Evolutionary conservation across 2,113 vertebrate genomes (phyloP).

Genomic region (Anarrhichthys ocellatus): DNA sequence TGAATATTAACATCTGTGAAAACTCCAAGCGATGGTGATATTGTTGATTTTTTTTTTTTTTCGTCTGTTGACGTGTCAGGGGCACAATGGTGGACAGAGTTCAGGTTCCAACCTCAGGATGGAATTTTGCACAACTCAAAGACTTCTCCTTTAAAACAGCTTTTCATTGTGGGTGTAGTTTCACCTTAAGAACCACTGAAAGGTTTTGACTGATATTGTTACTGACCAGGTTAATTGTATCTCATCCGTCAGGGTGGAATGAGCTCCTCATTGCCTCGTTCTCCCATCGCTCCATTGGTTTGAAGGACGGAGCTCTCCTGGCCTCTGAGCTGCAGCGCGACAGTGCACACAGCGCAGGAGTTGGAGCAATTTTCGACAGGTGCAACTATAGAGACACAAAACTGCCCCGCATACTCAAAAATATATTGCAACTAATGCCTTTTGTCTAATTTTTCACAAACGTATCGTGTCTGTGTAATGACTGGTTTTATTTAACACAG

Average conservation of each 20-base stretch:
- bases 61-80: neutral
- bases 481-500: constrained; percentile 60
- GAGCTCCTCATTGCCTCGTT: constrained; percentile 94
- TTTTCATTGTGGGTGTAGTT: neutral
- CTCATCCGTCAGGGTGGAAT: constrained; percentile 87
- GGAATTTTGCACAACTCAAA: neutral
- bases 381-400: constrained; percentile 45
- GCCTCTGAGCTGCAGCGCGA: constrained; percentile 92
- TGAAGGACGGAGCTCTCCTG: constrained; percentile 91
- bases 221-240: neutral
- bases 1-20: neutral
- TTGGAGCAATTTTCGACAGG: constrained; percentile 94
- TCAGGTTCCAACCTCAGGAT: neutral
- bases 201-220: neutral
- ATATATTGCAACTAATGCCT: neutral
- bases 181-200: neutral
- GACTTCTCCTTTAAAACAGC: neutral
- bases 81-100: too few relatives aligned
- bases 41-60: neutral
- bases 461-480: neutral
- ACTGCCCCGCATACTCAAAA: neutral
- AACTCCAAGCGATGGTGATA: neutral
- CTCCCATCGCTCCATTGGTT: constrained; percentile 92
- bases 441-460: neutral
- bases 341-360: constrained; percentile 87